Percentiles rank a stretch among this genome's conserved stretches.
Conservation (phyloP, 2,113 vertebrate genomes). For the Megaleporinus macrocephalus region DNA sequence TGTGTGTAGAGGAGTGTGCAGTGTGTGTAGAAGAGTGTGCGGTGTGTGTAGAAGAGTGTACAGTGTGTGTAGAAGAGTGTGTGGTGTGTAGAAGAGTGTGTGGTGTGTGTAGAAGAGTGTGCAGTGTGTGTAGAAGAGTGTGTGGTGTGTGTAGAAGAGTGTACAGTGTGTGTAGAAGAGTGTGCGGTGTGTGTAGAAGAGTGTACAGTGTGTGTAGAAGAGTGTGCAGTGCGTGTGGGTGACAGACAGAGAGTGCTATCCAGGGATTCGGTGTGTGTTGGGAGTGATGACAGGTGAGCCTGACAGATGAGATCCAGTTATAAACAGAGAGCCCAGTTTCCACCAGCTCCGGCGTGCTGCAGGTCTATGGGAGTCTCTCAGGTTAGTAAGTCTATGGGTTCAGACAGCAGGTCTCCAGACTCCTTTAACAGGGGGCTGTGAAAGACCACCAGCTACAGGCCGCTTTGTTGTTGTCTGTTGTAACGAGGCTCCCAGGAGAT, state of each 20-base stretch:
- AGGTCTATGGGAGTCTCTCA: conserved; percentile 15
- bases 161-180: too few species aligned
- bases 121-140: too few species aligned
- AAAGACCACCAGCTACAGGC: neutral
- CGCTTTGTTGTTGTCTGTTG: neutral
- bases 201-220: neutral
- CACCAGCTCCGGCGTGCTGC: neutral
- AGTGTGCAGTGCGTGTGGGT: neutral
- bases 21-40: too few species aligned
- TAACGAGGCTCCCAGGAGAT: neutral
- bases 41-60: too few species aligned
- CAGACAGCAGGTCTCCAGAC: neutral
- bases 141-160: too few species aligned
- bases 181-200: neutral
- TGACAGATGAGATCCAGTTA: conserved; percentile 36
- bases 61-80: too few species aligned
- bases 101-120: too few species aligned
- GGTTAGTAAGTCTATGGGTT: conserved; percentile 39
- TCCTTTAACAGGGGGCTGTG: neutral
- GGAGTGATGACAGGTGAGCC: conserved; percentile 36
- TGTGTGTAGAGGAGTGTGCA: too few species aligned
- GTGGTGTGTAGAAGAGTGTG: too few species aligned
- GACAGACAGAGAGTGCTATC: neutral
- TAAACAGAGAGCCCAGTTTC: conserved; percentile 48
- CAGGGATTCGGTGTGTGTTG: neutral